A percentile compares a stretch with the other conserved stretches of the same genome.
phyloP scores from a whole-genome alignment of 2,888 invertebrate genomes.

The Cataglyphis albicans region DNA sequence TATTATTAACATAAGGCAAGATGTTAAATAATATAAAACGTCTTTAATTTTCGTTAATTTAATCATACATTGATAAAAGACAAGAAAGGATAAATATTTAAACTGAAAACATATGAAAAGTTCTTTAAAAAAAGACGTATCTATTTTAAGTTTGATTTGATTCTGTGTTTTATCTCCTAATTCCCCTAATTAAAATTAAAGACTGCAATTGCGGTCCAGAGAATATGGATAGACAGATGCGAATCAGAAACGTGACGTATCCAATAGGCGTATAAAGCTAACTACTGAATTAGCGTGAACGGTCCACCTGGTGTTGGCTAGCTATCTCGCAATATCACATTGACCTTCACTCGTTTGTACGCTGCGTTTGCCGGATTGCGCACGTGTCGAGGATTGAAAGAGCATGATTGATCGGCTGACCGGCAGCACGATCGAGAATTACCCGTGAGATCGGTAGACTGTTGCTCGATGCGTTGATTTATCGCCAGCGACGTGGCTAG shows the following conservation, averaged over 20 bases:
- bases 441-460: slow-evolving; percentile 41
- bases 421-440: slow-evolving; percentile 41
- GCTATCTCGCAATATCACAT: slow-evolving; percentile 33
- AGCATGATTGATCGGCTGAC: slow-evolving; percentile 39
- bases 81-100: neutral
- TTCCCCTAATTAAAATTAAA: neutral
- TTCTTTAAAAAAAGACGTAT: neutral
- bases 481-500: slow-evolving; percentile 33
- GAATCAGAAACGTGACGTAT: slow-evolving; percentile 45
- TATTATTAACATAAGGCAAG: neutral
- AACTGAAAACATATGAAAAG: neutral
- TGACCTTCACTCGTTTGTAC: slow-evolving; percentile 31
- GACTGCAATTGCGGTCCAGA: neutral
- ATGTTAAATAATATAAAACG: neutral
- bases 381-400: slow-evolving; percentile 53
- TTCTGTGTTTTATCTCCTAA: neutral
- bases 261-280: slow-evolving; percentile 40
- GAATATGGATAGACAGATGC: slow-evolving; percentile 39
- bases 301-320: slow-evolving; percentile 47
- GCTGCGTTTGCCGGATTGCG: slow-evolving; percentile 31
- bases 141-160: neutral
- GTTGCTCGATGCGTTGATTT: slow-evolving; percentile 44
- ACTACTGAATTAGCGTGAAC: slow-evolving; percentile 42
- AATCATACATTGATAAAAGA: neutral
- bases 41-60: neutral